Evolutionary conservation across 2,113 vertebrate species (phyloP).

Genomic region (Falco punctatus): DNA sequence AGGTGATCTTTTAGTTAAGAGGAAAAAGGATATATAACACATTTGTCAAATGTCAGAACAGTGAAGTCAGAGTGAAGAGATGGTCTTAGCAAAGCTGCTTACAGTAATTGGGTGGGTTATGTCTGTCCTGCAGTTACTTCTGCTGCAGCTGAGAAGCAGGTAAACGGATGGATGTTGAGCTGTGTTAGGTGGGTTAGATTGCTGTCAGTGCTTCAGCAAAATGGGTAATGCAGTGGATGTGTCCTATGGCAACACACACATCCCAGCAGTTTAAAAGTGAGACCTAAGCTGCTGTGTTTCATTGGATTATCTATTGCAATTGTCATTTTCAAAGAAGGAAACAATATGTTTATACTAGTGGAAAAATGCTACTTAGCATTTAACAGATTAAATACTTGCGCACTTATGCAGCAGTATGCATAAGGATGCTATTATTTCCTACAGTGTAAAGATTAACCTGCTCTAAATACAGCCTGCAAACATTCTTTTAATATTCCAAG

Average conservation of each 20-base stretch:
- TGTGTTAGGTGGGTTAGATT: not conserved
- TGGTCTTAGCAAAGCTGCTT: not conserved
- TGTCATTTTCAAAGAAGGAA: not conserved
- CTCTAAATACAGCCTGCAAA: not conserved
- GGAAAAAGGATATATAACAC: not conserved
- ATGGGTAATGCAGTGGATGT: not conserved
- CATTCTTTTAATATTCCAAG: not conserved
- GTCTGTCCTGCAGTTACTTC: not conserved
- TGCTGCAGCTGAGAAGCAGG: not conserved
- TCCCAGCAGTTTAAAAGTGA: not conserved
- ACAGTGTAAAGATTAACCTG: not conserved
- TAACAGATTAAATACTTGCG: not conserved
- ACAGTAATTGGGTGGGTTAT: accelerated
- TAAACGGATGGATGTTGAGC: not conserved
- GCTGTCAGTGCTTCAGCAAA: not conserved
- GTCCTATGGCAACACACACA: not conserved
- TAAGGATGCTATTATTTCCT: not conserved
- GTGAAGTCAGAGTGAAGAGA: not conserved
- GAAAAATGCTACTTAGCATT: not conserved
- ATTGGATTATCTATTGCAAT: not conserved
- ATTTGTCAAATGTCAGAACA: not conserved
- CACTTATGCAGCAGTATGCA: not conserved
- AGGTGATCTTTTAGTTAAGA: not conserved
- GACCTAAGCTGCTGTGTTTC: not conserved
- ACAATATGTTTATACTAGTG: not conserved